Conservation (phyloP, 1,140 invertebrate species). For the Arion vulgaris region DNA sequence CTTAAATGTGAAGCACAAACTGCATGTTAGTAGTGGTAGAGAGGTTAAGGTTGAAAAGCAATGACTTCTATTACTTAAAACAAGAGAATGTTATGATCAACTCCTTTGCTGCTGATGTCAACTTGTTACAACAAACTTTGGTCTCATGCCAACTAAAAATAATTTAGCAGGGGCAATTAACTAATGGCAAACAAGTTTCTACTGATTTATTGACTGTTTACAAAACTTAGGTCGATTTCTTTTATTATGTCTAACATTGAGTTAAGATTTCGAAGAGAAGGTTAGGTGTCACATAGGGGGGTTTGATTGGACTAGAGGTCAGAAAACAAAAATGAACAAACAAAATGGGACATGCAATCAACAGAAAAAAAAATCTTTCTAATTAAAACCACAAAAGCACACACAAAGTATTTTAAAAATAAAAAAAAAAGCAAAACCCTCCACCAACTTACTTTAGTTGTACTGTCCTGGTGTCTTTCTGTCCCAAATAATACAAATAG, state of each 20-base stretch:
- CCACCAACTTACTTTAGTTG: conserved; percentile 34
- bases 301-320: no score
- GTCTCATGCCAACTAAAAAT: no score
- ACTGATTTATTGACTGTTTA: no score
- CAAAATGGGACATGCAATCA: not conserved
- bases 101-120: conserved; percentile 6
- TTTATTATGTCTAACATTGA: no score
- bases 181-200: no score
- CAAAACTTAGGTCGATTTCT: no score
- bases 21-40: no score
- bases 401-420: not conserved
- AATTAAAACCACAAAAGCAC: not conserved
- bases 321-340: not conserved
- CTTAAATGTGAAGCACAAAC: not conserved
- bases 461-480: not conserved
- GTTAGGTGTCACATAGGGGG: no score
- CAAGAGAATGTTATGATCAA: conserved; percentile 8
- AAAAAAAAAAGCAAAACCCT: conserved; percentile 22
- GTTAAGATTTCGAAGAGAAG: no score
- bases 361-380: not conserved
- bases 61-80: not conserved
- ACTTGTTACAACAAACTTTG: not conserved
- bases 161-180: no score
- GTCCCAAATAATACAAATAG: conserved; percentile 16
- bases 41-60: no score